Base-by-base conservation (phyloP, 2,888 invertebrate genomes). In the Oligia fasciuncula region DNA sequence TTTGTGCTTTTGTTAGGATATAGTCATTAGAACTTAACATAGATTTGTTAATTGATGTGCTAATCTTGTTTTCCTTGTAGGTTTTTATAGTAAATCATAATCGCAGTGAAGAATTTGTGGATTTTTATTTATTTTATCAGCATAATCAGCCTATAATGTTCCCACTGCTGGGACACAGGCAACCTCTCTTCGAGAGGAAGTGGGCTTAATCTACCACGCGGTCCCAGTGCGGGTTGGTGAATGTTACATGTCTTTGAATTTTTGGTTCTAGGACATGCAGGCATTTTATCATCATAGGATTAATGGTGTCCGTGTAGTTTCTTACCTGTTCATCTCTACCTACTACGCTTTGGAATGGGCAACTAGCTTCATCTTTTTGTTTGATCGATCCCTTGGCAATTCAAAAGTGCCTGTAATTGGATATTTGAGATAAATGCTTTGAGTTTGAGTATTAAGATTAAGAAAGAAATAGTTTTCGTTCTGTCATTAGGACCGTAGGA, bases 41-140 rank as follows among this genome's bases (percentile, higher is more conserved):
- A 19, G 57, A 67, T 77, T 67, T 77, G 73, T 81, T 73, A 84
- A 63, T 69, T 73, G 9, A 62, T 83, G 6, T 19, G 62, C 35
- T 73, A 54, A 69, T 76, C 62, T 43, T 51, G 35, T 85, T 66
- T 68, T 62, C 14, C 29, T 51, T 23, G 19, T 57, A 5, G 17
- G 40, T 46, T n/a, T 81, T 0, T 35, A n/a, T 17, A 40, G 17
- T 76, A 60, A 49, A 60, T 60, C 9, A 4, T 19, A 35, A 80
- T 63, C 43, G 6, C 43, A 29, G 40, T 49, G 17, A 51, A 9
- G 13, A n/a, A n/a, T 54, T 23, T 17, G 9, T 23, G 17, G 11
- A 14, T 54, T 54, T 40, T 65, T 46, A 35, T 29, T 65, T 13
- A 51, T 73, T 51, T 76, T 29, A 6, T 51, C 6, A 17, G 0